These are phyloP conservation scores for Labia minor DNA, from an alignment of 2,888 invertebrate genomes.

Conservation along the genomic window DNA sequence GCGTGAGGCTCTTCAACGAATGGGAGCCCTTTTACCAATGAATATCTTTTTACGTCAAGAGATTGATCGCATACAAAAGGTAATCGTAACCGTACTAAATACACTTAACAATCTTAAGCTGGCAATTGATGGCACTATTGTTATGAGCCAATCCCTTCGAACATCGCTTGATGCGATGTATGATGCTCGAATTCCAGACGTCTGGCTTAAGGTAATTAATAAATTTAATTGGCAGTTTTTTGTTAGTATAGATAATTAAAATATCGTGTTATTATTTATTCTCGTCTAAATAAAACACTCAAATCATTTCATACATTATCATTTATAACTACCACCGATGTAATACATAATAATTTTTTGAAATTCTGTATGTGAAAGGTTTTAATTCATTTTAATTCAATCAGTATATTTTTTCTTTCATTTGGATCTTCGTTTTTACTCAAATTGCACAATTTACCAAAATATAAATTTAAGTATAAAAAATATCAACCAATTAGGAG, in stretches of 20 bases:
- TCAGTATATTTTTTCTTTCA: too few species aligned
- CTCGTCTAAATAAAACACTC: too few species aligned
- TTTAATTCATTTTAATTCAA: too few species aligned
- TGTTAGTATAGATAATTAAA: neutral
- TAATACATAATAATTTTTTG: too few species aligned
- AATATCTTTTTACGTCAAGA: constrained; percentile 80
- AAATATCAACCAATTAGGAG: too few species aligned
- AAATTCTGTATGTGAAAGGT: too few species aligned
- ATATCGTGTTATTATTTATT: too few species aligned
- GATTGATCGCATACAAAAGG: constrained; percentile 71
- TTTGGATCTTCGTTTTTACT: too few species aligned
- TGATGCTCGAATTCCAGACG: constrained; percentile 84
- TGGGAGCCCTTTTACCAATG: constrained; percentile 90
- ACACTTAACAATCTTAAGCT: constrained; percentile 82
- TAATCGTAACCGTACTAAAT: constrained; percentile 61
- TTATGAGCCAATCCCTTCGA: constrained; percentile 85
- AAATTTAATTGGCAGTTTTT: neutral
- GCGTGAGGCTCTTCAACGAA: constrained; percentile 73
- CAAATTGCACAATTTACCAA: too few species aligned
- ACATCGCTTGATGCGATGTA: constrained; percentile 92
- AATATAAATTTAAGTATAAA: too few species aligned
- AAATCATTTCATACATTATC: too few species aligned
- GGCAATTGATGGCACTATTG: constrained; percentile 93
- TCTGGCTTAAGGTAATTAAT: constrained; percentile 71
- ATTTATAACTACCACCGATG: neutral